Conservation (phyloP, 2,888 invertebrate genomes). For the Amiota mariae region DNA sequence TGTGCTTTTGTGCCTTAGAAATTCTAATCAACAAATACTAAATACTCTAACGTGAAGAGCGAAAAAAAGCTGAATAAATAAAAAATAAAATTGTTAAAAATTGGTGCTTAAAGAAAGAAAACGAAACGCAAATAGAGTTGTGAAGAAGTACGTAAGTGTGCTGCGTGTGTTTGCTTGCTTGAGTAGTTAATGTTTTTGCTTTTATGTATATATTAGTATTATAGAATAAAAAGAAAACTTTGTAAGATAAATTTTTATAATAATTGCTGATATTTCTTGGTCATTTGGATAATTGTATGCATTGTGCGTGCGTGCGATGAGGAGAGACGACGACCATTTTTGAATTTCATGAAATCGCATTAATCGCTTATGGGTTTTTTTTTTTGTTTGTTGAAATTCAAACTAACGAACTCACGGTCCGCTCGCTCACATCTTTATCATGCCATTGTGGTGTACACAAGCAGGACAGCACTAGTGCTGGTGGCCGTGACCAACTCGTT, state of each 20-base stretch:
- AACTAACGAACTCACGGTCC: not conserved
- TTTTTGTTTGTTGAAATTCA: conserved; percentile 1
- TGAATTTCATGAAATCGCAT: conserved; percentile 1
- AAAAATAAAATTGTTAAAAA: not conserved
- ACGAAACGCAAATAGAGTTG: not conserved
- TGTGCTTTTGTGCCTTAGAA: conserved; percentile 27
- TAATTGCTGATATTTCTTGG: too few relatives aligned
- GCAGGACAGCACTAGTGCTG: not conserved
- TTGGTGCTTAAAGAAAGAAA: conserved; percentile 22
- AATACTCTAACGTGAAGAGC: not conserved
- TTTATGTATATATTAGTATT: not conserved
- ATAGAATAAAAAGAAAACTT: too few relatives aligned
- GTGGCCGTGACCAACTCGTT: too few relatives aligned
- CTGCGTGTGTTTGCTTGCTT: not conserved
- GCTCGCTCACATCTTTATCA: too few relatives aligned
- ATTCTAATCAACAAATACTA: not conserved
- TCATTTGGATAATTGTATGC: too few relatives aligned
- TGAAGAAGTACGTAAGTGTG: conserved; percentile 18
- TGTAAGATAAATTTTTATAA: too few relatives aligned
- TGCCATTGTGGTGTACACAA: not conserved
- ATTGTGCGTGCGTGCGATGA: too few relatives aligned
- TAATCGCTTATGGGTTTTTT: not conserved
- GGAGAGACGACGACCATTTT: not conserved
- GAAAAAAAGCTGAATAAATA: conserved; percentile 11
- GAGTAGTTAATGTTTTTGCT: not conserved